A percentile compares a stretch with the other conserved stretches of the same genome.
Conservation (phyloP, 92 coral and sea anemone species). For the Epizoanthus ramosus region DNA sequence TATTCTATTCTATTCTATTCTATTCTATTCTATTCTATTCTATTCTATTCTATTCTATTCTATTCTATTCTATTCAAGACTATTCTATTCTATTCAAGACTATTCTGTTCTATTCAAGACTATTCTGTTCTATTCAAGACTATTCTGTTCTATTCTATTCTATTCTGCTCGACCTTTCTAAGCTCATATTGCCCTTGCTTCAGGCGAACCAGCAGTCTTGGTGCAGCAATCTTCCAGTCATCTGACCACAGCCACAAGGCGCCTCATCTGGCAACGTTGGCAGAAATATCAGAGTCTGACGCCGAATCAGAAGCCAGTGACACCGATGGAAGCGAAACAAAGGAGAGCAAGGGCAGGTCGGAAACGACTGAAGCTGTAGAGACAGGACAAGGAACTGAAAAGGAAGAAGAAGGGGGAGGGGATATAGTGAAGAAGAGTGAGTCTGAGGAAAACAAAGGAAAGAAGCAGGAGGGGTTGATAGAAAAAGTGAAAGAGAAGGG, state of each 20-base stretch:
- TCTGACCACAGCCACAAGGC: conserved; percentile 24
- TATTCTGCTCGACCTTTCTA: neutral
- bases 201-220: conserved; percentile 85
- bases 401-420: conserved; percentile 38
- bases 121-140: too few species aligned
- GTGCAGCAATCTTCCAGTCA: conserved; percentile 51
- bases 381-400: conserved; percentile 9
- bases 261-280: conserved; percentile 61
- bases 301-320: conserved; percentile 17
- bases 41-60: too few species aligned
- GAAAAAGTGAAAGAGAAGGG: conserved; percentile 31
- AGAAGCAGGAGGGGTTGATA: conserved; percentile 16
- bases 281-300: conserved; percentile 60
- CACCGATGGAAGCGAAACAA: neutral
- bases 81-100: too few species aligned
- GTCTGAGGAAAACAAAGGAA: neutral
- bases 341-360: neutral
- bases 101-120: too few species aligned
- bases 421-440: conserved; percentile 8
- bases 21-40: too few species aligned
- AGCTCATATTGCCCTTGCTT: neutral
- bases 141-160: too few species aligned
- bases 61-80: too few species aligned
- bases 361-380: conserved; percentile 5
- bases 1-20: too few species aligned